These are phyloP conservation scores for Staurois parvus DNA, from an alignment of 2,797 vertebrate genomes.

Conservation along the genomic window DNA sequence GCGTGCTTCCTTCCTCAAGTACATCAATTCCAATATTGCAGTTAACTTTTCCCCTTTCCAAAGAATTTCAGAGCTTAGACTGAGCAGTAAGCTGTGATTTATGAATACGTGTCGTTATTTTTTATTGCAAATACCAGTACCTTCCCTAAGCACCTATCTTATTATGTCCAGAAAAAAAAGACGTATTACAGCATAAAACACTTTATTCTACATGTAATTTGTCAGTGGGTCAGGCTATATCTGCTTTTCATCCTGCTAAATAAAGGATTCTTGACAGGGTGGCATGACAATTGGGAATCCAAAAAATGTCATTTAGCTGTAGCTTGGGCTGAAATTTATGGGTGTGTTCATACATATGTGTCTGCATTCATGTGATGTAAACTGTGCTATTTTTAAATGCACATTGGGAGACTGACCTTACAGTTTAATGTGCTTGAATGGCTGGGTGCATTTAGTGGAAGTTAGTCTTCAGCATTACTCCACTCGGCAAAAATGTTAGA, in stretches of 20 bases:
- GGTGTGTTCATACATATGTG: not conserved
- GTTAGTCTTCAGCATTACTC: conserved; percentile 24
- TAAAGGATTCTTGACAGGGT: conserved; percentile 49
- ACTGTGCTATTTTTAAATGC: not conserved
- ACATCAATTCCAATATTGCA: conserved; percentile 20
- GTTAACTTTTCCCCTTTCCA: conserved; percentile 11
- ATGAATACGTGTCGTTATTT: conserved; percentile 54
- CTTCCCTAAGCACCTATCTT: conserved; percentile 60
- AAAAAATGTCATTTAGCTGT: conserved; percentile 17
- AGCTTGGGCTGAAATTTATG: not conserved
- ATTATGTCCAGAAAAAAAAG: conserved; percentile 54
- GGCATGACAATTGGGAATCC: conserved; percentile 29
- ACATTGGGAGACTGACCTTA: not conserved
- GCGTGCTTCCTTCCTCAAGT: not conserved
- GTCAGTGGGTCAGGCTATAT: conserved; percentile 53
- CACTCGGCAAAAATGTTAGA: conserved; percentile 19
- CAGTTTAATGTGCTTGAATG: not conserved
- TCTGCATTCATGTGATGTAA: not conserved
- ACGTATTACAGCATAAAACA: conserved; percentile 60
- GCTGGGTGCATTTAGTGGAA: not conserved
- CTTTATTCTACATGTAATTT: conserved; percentile 59
- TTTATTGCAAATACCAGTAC: conserved; percentile 58
- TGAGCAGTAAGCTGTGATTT: conserved; percentile 49
- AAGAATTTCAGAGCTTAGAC: conserved; percentile 33
- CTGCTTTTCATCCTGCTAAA: conserved; percentile 60